Evolutionary conservation across 2,113 vertebrate genomes (phyloP), one percentile per base, ranked within the genome.

Genomic region (Pangasianodon gigas): DNA sequence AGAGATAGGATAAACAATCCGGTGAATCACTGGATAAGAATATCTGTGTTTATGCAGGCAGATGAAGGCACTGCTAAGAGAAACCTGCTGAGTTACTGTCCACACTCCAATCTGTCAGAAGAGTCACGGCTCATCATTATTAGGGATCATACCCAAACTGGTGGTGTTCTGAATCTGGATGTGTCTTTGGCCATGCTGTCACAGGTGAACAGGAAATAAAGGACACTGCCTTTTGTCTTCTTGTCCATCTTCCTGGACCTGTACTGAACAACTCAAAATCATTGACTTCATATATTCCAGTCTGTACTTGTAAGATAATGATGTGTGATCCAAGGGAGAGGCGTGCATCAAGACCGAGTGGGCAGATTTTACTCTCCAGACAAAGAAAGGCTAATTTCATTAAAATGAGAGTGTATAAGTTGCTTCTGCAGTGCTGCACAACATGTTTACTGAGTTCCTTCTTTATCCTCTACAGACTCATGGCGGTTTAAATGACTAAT

Each of bases 1-100:
- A 85, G 41, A 85, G 74, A 46, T 2, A 88, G 71, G 41, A 90
- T 46, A 90, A 77, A 85, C 89, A 90, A 87, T 32, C 84, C 62
- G 1, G 37, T 82, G 62, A 86, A 81, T 90, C 89, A 89, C 84
- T 32, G 48, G 75, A 74, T 79, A 21, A 58, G n/a, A 69, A 26
- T 65, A 82, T n/a, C 60, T n/a, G 75, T 82, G 60, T 87, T 81
- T 54, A 90, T 58, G 46, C 60, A 56, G n/a, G 48, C 41, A 86
- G 26, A 82, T 52, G 32, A 56, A 84, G 62, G 21, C 24, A 85
- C 18, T 62, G 71, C 84, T 80, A 10, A 58, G 41, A 56, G 7
- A 56, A 80, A 51, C 16, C 18, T 60, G 4, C 19, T 41, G 54
- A 41, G 37, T 41, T 60, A 2, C 8, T 2, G 32, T 60, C 56